Base-by-base conservation (phyloP, 2,797 vertebrate species). In the Yasuhikotakia modesta region DNA sequence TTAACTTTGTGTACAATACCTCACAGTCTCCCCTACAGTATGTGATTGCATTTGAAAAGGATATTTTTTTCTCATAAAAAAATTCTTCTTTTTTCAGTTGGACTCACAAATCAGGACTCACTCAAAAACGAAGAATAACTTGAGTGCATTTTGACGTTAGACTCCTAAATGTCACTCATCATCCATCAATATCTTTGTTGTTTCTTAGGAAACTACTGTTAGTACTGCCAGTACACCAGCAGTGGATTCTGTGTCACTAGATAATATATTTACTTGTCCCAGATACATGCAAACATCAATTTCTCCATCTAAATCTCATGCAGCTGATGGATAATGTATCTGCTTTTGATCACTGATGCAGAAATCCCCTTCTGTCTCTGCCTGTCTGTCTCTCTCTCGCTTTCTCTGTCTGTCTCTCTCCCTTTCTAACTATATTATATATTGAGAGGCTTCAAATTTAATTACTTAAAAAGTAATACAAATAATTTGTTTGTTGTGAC, bases 271-370 rank as follows among this genome's bases (percentile, higher is more conserved):
- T 6, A 30, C 27, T 32, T 27, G 14, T 11, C 63, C 61, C 32
- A 65, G 30, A 45, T 13, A 55, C 32, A 39, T 74, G 52, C 1
- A 65, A 65, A 65, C 12, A 43, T 53, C 0, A 13, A 17, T 27
- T 74, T 67, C 52, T 78, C 53, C n/a, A 17, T n/a, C 32, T 70
- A 70, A 80, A 71, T 73, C 66, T 66, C 43, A 12, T 10, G 1
- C 50, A 80, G 61, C 79, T 70, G 66, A 78, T 69, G 73, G 67
- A 69, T 66, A 78, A 64, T 66, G 32, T 70, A 80, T 68, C 64
- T 70, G 65, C 58, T 74, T 58, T 60, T 77, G 55, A 61, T 61
- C 46, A 45, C 43, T 69, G 27, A 48, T 77, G 7, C 57, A 68
- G 52, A 57, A n/a, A 27, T 46, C 16, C 16, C 32, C 12, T 66